Evolutionary conservation across 2,888 invertebrate genomes (phyloP).

Genomic region (Polyploca ridens): DNA sequence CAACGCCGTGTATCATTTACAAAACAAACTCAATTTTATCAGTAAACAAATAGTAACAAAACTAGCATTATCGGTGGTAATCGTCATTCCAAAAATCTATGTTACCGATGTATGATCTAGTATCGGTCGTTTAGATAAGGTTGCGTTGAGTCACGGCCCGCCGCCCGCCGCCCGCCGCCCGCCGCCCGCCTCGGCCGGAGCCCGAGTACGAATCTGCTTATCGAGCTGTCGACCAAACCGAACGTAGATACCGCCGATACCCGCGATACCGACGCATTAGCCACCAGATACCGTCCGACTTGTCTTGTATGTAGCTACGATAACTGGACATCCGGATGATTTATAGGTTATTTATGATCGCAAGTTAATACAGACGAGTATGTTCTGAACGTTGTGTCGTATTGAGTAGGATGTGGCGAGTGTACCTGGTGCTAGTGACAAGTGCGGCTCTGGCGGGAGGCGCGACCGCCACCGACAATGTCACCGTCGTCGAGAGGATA

Average conservation of each 20-base stretch:
- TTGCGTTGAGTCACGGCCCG: not conserved
- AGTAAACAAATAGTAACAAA: not conserved
- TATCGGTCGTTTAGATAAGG: not conserved
- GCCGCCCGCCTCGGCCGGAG: too few relatives aligned
- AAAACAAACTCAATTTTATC: slow-evolving; percentile 19
- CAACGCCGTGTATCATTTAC: slow-evolving; percentile 16
- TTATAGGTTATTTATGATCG: not conserved
- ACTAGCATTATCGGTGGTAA: not conserved
- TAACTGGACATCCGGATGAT: not conserved
- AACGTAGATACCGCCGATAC: not conserved
- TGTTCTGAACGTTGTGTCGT: not conserved
- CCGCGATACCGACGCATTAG: not conserved
- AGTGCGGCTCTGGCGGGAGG: slow-evolving; percentile 16
- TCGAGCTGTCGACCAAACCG: not conserved
- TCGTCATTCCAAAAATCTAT: not conserved
- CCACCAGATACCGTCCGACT: not conserved
- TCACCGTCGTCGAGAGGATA: slow-evolving; percentile 52
- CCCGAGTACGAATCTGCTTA: slow-evolving; percentile 2
- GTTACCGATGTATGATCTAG: not conserved
- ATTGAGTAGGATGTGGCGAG: not conserved
- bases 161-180: too few relatives aligned
- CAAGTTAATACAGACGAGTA: not conserved
- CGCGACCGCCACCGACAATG: slow-evolving; percentile 30
- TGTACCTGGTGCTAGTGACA: not conserved
- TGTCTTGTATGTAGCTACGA: not conserved